Evolutionary conservation across 1,140 invertebrate species (phyloP).

Genomic region (Cyphomyrmex costatus): DNA sequence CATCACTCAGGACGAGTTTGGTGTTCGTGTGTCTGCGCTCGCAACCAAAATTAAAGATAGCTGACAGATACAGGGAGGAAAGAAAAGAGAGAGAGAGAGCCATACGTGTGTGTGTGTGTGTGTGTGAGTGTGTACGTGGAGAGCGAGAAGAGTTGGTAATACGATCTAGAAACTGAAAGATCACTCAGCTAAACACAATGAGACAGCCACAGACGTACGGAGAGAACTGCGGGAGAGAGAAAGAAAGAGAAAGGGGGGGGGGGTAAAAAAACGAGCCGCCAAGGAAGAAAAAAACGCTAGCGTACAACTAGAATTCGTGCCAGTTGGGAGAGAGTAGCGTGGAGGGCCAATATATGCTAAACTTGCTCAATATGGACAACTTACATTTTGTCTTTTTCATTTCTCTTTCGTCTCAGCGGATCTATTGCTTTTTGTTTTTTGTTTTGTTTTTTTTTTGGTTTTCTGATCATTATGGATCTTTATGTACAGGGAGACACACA

Average conservation of each 20-base stretch:
- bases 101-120: conserved; percentile 24
- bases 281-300: conserved; percentile 75
- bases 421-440: conserved; percentile 74
- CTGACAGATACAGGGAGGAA: background rate
- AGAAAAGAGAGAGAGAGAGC: conserved; percentile 13
- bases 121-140: background rate
- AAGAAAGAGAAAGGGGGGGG: conserved; percentile 17
- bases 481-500: conserved; percentile 61
- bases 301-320: conserved; percentile 84
- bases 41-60: conserved; percentile 38
- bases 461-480: conserved; percentile 17
- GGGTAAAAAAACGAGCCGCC: conserved; percentile 69
- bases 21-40: conserved; percentile 69
- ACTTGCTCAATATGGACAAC: conserved; percentile 83
- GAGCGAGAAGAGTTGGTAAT: conserved; percentile 6
- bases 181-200: conserved; percentile 64
- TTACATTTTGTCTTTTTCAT: conserved; percentile 84
- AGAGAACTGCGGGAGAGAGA: background rate
- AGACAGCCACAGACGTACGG: conserved; percentile 64
- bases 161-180: conserved; percentile 53
- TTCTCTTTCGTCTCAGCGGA: conserved; percentile 82
- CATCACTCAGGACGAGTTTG: conserved; percentile 60
- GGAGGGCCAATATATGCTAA: conserved; percentile 83
- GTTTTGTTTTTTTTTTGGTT: conserved; percentile 67
- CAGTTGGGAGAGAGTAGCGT: conserved; percentile 86